phyloP scores from a whole-genome alignment of 2,797 vertebrate species.

The Salmo trutta region DNA sequence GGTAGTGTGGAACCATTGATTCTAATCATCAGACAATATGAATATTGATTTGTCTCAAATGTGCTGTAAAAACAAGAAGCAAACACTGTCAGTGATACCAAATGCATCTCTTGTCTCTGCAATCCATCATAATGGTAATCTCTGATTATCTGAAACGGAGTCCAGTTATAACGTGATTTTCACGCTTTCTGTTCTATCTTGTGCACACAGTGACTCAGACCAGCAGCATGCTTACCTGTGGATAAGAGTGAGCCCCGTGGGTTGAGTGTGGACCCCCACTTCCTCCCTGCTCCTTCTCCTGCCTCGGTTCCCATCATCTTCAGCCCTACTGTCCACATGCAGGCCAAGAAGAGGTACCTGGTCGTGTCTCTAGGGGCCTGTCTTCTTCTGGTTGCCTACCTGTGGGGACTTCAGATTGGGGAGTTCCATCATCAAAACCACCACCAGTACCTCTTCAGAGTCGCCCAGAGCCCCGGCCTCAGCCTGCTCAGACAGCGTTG shows the following conservation, averaged over 20 bases:
- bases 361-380: slow-evolving; percentile 83
- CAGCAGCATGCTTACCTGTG: slow-evolving; percentile 41
- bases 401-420: slow-evolving; percentile 79
- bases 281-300: slow-evolving; percentile 2
- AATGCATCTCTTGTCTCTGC: not conserved
- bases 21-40: not conserved
- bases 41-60: not conserved
- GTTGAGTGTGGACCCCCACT: slow-evolving; percentile 42
- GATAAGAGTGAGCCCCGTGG: slow-evolving; percentile 45
- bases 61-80: not conserved
- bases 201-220: slow-evolving; percentile 5
- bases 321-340: slow-evolving; percentile 58
- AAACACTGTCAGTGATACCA: not conserved
- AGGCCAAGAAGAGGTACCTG: slow-evolving; percentile 88
- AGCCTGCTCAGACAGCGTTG: slow-evolving; percentile 62
- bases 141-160: not conserved
- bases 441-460: slow-evolving; percentile 3
- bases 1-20: not conserved
- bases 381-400: slow-evolving; percentile 81
- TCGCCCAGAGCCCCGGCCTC: slow-evolving; percentile 50
- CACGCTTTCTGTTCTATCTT: slow-evolving; percentile 4
- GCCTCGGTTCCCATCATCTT: slow-evolving; percentile 1
- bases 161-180: not conserved
- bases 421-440: slow-evolving; percentile 70
- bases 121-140: not conserved